phyloP scores from a whole-genome alignment of 1,140 invertebrate species.

The Asobara japonica region DNA sequence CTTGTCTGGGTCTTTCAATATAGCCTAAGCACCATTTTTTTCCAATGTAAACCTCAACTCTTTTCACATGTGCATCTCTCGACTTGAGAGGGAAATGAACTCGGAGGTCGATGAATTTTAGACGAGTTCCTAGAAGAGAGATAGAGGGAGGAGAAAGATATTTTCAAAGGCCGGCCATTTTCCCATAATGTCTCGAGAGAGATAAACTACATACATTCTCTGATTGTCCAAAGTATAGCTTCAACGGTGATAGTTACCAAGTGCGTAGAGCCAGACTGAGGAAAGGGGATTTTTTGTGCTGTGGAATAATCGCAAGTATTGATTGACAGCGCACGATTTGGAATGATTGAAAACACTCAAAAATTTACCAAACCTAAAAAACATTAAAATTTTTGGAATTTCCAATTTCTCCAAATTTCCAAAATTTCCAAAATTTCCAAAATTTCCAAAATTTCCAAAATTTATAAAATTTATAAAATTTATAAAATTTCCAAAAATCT shows the following conservation, averaged over 20 bases:
- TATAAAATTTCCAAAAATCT: too few species aligned
- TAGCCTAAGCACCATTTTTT: background rate
- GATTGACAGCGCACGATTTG: too few species aligned
- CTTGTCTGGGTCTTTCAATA: background rate
- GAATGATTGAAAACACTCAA: too few species aligned
- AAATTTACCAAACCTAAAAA: too few species aligned
- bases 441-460: too few species aligned
- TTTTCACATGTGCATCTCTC: background rate
- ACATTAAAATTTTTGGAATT: too few species aligned
- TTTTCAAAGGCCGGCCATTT: background rate
- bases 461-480: too few species aligned
- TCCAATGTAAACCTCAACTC: background rate
- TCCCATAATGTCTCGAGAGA: slow-evolving; percentile 1
- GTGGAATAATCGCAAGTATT: too few species aligned
- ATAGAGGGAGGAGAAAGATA: background rate
- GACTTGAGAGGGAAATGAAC: slow-evolving; percentile 1
- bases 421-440: too few species aligned
- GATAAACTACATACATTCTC: slow-evolving; percentile 6
- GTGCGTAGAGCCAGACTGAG: too few species aligned
- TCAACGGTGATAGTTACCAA: background rate
- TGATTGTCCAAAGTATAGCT: background rate
- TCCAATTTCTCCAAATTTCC: too few species aligned
- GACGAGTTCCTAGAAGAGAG: background rate
- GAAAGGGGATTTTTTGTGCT: too few species aligned
- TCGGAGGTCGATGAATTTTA: slow-evolving; percentile 29